Base-by-base conservation (phyloP, 2,113 vertebrate genomes). In the Aspiorhynchus laticeps region DNA sequence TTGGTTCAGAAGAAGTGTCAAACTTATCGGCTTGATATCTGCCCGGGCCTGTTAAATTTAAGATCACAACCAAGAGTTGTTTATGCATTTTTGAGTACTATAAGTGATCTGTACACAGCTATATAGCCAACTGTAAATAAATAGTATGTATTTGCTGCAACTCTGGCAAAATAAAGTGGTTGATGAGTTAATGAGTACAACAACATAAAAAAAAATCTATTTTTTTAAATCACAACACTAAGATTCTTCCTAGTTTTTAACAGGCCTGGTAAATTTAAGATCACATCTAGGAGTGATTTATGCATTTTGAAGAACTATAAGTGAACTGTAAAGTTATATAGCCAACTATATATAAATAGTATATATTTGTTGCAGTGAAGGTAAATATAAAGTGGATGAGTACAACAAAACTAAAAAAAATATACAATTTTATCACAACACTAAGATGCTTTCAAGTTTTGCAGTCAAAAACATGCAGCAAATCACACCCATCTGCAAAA, bases 1-100 rank as follows among this genome's bases (percentile, higher is more conserved):
- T 61, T 81, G 75, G 41, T 41, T 86, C 41, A 69, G 33, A 86
- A 81, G 43, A 46, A 43, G 6, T 33, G 65, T 59, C 48, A 46
- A 43, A 71, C 26, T 31, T 69, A 82, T 65, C 14, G 1, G 61
- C 38, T 67, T 82, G 15, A 46, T 82, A 21, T 82, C 38, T 67
- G 26, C 59, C 2, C 9, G 12, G 38, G 59, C 80, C 80, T 81
- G 38, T 46, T 67, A 65, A 41, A 80, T 80, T 56, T 38, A 38
- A 17, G 12, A 61, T 61, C 78, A 41, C 12, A 63, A 38, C 78
- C n/a, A 5, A 28, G 80, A 38, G 80, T 7, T 7, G 24, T 81
- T 61, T 43, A 65, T 28, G 7, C n/a, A 10, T 81, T 65, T 61
- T 46, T 5, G 26, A 43, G 38, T 31, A 43, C 61, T 46, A 31